Conservation (phyloP, 2,797 vertebrate genomes). For the Schizopygopsis malacanthus region DNA sequence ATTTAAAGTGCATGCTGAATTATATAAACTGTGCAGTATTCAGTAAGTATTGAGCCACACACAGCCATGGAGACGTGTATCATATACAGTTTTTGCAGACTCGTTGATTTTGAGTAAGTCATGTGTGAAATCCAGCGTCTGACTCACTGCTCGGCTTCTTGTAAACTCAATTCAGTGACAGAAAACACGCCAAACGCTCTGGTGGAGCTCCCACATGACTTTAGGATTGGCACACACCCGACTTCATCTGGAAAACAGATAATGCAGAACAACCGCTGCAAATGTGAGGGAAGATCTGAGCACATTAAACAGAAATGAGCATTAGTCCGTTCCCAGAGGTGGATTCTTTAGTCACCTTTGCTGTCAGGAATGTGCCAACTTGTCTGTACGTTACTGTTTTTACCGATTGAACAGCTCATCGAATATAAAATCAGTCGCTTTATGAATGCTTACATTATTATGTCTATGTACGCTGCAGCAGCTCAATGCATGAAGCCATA, state of each 20-base stretch:
- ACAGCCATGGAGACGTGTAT: neutral
- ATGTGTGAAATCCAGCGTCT: neutral
- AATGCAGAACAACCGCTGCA: accelerated
- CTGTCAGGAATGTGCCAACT: neutral
- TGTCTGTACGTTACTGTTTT: neutral
- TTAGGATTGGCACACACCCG: neutral
- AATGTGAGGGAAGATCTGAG: neutral
- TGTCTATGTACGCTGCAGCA: neutral
- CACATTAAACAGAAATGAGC: neutral
- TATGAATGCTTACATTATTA: neutral
- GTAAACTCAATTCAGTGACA: no score
- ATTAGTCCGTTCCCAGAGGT: neutral
- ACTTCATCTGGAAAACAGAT: neutral
- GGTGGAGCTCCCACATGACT: accelerated
- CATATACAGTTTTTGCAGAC: neutral
- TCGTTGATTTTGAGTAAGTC: neutral
- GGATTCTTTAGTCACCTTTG: neutral
- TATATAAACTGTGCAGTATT: neutral
- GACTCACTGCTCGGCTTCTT: neutral
- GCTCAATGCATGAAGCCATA: neutral
- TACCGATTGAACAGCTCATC: neutral
- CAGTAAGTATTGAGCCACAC: neutral
- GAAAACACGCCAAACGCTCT: neutral
- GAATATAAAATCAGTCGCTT: neutral
- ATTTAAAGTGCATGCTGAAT: no score